A percentile compares a stretch with the other conserved stretches of the same genome.
phyloP scores from a whole-genome alignment of 2,113 vertebrate species.

The Psittacula cyanocephala region DNA sequence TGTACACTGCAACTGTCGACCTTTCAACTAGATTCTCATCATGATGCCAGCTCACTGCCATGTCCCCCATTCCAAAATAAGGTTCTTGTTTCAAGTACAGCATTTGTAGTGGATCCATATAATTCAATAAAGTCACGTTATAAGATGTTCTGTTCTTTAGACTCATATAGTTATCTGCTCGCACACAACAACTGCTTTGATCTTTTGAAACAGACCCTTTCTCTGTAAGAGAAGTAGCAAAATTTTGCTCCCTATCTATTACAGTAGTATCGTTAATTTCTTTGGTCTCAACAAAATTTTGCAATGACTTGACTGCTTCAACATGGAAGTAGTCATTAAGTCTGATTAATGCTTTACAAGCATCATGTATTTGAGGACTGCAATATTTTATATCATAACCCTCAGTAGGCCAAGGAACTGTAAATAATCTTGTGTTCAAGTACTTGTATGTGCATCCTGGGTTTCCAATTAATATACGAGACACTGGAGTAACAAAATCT shows the following conservation, averaged over 20 bases:
- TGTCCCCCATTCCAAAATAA: constrained; percentile 96
- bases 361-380: constrained; percentile 80
- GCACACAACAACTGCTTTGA: constrained; percentile 31
- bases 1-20: constrained; percentile 94
- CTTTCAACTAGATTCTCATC: constrained; percentile 91
- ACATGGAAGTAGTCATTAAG: constrained; percentile 88
- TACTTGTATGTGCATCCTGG: constrained; percentile 94
- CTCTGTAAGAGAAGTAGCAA: neutral
- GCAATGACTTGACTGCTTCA: constrained; percentile 71
- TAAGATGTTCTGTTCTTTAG: constrained; percentile 74
- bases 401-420: constrained; percentile 90
- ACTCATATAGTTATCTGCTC: neutral
- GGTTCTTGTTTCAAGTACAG: constrained; percentile 92
- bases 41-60: constrained; percentile 98
- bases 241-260: constrained; percentile 34
- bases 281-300: constrained; percentile 28
- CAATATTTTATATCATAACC: constrained; percentile 75
- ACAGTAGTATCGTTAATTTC: constrained; percentile 32
- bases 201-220: constrained; percentile 14
- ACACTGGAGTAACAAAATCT: constrained; percentile 90
- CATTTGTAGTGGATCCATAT: constrained; percentile 93
- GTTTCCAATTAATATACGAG: constrained; percentile 88
- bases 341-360: constrained; percentile 88
- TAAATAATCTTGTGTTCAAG: constrained; percentile 92
- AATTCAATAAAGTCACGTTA: constrained; percentile 94